phyloP scores from a whole-genome alignment of 2,888 invertebrate species.

The Drosophila tanythrix region DNA sequence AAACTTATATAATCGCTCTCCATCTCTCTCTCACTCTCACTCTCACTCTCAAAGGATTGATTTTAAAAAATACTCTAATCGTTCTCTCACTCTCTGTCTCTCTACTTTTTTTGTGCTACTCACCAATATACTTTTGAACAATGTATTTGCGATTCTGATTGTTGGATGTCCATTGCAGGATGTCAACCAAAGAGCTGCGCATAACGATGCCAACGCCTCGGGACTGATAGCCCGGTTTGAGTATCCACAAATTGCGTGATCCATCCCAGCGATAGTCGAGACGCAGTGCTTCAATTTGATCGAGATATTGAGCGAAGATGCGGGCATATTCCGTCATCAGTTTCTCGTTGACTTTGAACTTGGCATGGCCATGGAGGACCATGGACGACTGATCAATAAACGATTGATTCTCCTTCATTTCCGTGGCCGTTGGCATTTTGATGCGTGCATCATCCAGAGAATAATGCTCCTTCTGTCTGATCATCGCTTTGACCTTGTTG shows the following conservation, averaged over 20 bases:
- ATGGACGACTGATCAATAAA: constrained; percentile 75
- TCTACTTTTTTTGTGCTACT: constrained; percentile 26
- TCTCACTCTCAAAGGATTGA: not conserved
- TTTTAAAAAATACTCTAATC: not conserved
- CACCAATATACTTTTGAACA: constrained; percentile 96
- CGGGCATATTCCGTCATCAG: constrained; percentile 68
- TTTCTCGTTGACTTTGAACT: constrained; percentile 65
- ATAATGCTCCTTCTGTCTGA: constrained; percentile 68
- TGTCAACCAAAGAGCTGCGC: constrained; percentile 90
- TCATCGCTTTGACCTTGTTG: constrained; percentile 58
- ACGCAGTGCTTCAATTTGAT: constrained; percentile 87
- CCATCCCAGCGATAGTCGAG: constrained; percentile 91
- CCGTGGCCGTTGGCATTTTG: constrained; percentile 51
- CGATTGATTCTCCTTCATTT: constrained; percentile 63
- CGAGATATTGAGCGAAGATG: constrained; percentile 87
- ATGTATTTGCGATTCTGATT: constrained; percentile 89
- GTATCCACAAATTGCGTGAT: constrained; percentile 93
- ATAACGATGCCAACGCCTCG: constrained; percentile 93
- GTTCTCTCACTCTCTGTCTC: no score
- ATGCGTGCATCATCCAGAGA: constrained; percentile 62
- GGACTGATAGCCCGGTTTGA: constrained; percentile 93
- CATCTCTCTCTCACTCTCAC: not conserved
- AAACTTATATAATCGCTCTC: no score
- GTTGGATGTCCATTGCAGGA: constrained; percentile 87
- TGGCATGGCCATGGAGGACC: constrained; percentile 81